Evolutionary conservation across 2,797 vertebrate species (phyloP).

Genomic region (Myripristis jacobus): DNA sequence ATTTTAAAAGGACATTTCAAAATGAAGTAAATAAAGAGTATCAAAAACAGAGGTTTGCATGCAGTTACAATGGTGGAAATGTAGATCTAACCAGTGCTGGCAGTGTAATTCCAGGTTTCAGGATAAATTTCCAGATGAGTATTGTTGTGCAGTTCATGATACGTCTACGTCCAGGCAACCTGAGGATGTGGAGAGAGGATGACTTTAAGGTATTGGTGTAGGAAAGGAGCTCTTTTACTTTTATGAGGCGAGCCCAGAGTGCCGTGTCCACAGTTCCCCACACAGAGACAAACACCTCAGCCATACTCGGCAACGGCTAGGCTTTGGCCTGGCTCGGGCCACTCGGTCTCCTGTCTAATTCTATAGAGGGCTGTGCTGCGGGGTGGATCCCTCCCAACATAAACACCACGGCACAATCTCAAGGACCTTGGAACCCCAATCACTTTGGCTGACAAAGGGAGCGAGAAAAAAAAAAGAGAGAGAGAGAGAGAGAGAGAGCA

Average conservation of each 20-base stretch:
- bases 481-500: background rate
- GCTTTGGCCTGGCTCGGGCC: conserved; percentile 9
- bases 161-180: conserved; percentile 18
- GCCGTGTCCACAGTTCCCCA: conserved; percentile 32
- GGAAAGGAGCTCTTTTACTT: conserved; percentile 29
- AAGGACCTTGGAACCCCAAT: conserved; percentile 26
- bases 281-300: conserved; percentile 35
- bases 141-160: conserved; percentile 49
- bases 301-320: conserved; percentile 6
- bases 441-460: conserved; percentile 27
- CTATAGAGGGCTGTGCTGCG: conserved; percentile 23
- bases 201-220: conserved; percentile 22
- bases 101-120: conserved; percentile 59
- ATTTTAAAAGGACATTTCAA: conserved; percentile 40
- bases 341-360: conserved; percentile 12
- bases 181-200: too few relatives aligned
- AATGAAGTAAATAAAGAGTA: conserved; percentile 22
- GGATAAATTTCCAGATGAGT: conserved; percentile 45
- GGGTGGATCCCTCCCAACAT: conserved; percentile 29
- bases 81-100: conserved; percentile 45
- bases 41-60: conserved; percentile 18
- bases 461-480: background rate
- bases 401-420: conserved; percentile 40
- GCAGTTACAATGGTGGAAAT: conserved; percentile 45
- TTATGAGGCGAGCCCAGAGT: conserved; percentile 26